These are phyloP conservation scores for Trypoxylon attenuatum DNA, from an alignment of 2,888 invertebrate genomes.

Conservation along the genomic window DNA sequence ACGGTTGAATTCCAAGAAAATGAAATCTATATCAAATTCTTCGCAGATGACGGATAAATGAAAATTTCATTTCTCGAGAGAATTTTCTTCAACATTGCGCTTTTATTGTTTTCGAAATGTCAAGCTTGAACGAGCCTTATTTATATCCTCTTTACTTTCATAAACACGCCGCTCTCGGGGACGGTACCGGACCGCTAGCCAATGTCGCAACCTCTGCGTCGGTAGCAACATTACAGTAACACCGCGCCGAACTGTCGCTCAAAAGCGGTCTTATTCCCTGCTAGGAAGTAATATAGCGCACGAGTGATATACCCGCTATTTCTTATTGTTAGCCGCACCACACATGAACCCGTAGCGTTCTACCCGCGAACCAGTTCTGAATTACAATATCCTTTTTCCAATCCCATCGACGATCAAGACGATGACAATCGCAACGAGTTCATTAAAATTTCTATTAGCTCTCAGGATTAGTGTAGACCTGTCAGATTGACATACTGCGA, in stretches of 20 bases:
- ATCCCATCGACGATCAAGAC: not conserved
- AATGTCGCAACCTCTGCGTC: constrained; percentile 19
- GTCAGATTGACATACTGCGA: too few species aligned
- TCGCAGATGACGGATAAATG: too few species aligned
- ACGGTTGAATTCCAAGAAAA: too few species aligned
- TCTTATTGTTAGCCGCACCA: not conserved
- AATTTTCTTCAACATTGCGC: not conserved
- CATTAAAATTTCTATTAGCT: not conserved
- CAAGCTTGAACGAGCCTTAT: constrained; percentile 4
- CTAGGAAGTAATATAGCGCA: not conserved
- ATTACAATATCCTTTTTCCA: not conserved
- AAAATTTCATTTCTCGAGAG: too few species aligned
- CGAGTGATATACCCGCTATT: not conserved
- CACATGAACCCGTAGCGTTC: not conserved
- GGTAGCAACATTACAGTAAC: constrained; percentile 7
- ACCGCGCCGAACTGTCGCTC: constrained; percentile 4
- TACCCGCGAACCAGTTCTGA: not conserved
- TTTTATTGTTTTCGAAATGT: too few species aligned
- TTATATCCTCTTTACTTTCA: constrained; percentile 10
- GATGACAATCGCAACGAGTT: not conserved
- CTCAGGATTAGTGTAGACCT: too few species aligned
- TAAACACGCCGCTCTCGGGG: constrained; percentile 15
- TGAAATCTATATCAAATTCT: too few species aligned
- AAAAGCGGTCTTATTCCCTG: constrained; percentile 3
- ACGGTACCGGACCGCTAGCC: constrained; percentile 19